Base-by-base conservation (phyloP, 2,888 invertebrate genomes). In the Meandrusa payeni region DNA sequence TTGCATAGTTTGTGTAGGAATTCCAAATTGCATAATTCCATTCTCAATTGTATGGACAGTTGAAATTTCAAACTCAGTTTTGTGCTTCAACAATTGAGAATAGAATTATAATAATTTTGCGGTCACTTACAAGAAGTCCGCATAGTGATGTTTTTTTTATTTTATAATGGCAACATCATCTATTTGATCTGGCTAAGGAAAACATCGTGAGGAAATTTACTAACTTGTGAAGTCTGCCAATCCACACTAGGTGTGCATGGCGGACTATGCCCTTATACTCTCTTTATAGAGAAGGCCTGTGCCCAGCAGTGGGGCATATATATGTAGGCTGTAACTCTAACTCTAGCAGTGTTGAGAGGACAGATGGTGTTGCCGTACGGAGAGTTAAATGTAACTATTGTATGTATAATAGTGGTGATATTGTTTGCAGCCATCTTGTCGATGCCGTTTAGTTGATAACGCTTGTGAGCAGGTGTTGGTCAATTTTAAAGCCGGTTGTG, bases 401-500 rank as follows among this genome's bases (percentile, higher is more conserved):
- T 41, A 17, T 41, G 19, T 9, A 17, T 9, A 15, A 32, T 36
- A 29, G 36, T 33, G n/a, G n/a, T 10, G 1, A 10, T 22, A 34
- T 45, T 3, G 15, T 38, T 23, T 28, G 44, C 39, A 29, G 24
- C 34, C 34, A 40, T 36, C 6, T 29, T 40, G 9, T 36, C n/a
- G 28, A 44, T 39, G 38, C 33, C 44, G 29, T 42, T 37, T 29
- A 29, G 7, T 45, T 45, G 28, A 34, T 39, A 39, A 40, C 34
- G 44, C 44, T 45, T 45, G 44, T 45, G 34, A 50, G 46, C 54
- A 50, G 54, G 50, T 50, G 50, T 53, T 54, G 48, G 73, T 73
- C 74, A 73, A 74, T 72, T 74, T 68, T 54, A 48, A 54, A 48
- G 52, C 72, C 65, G 73, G 73, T 75, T 74, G 73, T 74, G 72